phyloP scores from a whole-genome alignment of 2,797 vertebrate species.

The Nasua narica region DNA sequence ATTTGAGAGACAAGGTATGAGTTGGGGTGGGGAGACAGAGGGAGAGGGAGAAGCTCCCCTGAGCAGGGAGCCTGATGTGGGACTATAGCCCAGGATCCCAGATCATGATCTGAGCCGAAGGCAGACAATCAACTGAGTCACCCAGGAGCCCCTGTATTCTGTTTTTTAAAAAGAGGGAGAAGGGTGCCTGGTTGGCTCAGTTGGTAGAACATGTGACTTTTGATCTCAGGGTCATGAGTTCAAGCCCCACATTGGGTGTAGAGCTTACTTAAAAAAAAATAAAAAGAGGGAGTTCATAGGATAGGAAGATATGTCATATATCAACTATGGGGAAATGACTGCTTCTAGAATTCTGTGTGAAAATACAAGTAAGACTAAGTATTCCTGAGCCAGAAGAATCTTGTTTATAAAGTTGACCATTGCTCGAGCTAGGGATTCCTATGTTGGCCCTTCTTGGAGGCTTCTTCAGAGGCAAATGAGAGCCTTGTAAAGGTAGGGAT shows the following conservation, averaged over 20 bases:
- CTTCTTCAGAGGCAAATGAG: neutral
- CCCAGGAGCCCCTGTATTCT: neutral
- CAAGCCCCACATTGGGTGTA: neutral
- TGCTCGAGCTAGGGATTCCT: neutral
- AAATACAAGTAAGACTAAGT: neutral
- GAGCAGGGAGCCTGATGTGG: neutral
- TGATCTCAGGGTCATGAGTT: neutral
- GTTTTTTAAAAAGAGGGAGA: neutral
- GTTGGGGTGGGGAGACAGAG: neutral
- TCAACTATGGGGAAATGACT: neutral
- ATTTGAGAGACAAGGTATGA: neutral
- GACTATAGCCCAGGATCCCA: neutral
- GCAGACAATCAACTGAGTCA: neutral
- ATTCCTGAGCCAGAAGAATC: neutral
- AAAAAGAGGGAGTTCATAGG: neutral
- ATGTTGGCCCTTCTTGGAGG: neutral
- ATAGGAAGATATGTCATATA: neutral
- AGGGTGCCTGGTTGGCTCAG: neutral
- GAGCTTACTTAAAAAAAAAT: neutral
- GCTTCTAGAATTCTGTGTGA: neutral
- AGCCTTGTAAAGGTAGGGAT: neutral
- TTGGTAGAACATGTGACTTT: neutral
- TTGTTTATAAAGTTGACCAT: neutral
- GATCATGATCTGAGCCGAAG: neutral
- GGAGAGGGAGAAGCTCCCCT: neutral